Evolutionary conservation across 2,113 vertebrate species (phyloP), one percentile per base, ranked within the genome.

Genomic region (Rattus norvegicus): DNA sequence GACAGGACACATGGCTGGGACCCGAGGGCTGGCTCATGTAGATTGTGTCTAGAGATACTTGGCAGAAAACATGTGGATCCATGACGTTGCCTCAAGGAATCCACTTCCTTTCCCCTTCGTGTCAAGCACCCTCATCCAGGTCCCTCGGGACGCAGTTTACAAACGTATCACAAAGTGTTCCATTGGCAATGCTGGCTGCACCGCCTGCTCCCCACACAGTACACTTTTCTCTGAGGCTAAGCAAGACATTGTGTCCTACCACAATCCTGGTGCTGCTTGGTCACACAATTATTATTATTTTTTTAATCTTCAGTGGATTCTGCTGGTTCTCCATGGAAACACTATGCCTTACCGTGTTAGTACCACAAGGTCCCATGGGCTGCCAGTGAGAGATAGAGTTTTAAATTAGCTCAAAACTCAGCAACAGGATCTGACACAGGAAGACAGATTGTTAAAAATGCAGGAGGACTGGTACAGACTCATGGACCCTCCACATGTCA

Each of bases 121-220:
- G 14, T 76, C 67, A 69, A 65, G 91, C 73, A 26, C 52, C 10
- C 0, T 14, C 1, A 2, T 5, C 1, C 36, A 47, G 52, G 43
- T 47, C 14, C 49, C 17, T 8, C 0, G 2, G 59, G 49, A 12
- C 26, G 17, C 2, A 7, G 20, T 9, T 75, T 13, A n/a, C 11
- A 20, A 5, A 2, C 0, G 30, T 17, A 22, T 47, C 59, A 61
- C 33, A 22, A 49, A 47, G 73, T 0, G 5, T 12, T 59, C n/a
- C 8, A 11, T 4, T 39, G 39, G 59, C 59, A 3, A 39, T 13
- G 43, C 36, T 47, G 28, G 30, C 77, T 61, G 4, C 16, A 0
- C 26, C 1, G 0, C 43, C 56, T 36, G 36, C 72, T 54, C 84
- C 12, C 12, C 26, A 17, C 54, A 17, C 24, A 9, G 4, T 6